Conservation (phyloP, 2,888 invertebrate genomes). For the Ormyrus thymus region DNA sequence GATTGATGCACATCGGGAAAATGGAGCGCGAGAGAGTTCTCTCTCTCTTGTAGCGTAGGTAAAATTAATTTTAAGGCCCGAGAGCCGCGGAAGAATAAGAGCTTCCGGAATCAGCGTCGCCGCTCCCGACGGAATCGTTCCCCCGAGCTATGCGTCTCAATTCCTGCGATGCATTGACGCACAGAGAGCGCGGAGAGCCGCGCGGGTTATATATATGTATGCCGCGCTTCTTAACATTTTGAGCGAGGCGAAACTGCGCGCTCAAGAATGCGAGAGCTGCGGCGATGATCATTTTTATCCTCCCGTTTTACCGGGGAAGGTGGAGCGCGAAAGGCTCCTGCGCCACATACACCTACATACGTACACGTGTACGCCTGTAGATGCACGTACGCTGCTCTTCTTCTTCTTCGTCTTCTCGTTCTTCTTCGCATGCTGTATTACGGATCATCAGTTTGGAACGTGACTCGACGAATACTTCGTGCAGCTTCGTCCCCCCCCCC, state of each 20-base stretch:
- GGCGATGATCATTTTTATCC: constrained; percentile 49
- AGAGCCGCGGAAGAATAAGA: neutral
- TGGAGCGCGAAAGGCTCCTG: constrained; percentile 24
- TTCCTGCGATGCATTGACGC: constrained; percentile 6
- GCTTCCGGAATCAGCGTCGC: constrained; percentile 31
- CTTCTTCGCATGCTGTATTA: constrained; percentile 35
- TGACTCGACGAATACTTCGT: constrained; percentile 50
- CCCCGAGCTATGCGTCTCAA: constrained; percentile 33
- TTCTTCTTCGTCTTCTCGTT: neutral
- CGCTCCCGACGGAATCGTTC: constrained; percentile 3
- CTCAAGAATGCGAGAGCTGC: constrained; percentile 52
- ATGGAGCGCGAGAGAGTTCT: constrained; percentile 15
- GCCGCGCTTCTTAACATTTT: constrained; percentile 51
- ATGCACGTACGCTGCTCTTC: neutral
- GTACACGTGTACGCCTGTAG: neutral
- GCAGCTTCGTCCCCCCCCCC: neutral
- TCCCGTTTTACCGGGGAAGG: constrained; percentile 40
- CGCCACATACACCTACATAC: neutral
- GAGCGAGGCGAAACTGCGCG: constrained; percentile 45
- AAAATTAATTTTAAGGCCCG: constrained; percentile 37
- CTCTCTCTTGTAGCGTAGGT: neutral
- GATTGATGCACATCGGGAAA: constrained; percentile 32
- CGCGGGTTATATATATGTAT: neutral
- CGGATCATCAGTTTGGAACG: constrained; percentile 55
- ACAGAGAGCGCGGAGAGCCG: neutral